Evolutionary conservation across 2,797 vertebrate species (phyloP).

Genomic region (Cirrhinus mrigala): DNA sequence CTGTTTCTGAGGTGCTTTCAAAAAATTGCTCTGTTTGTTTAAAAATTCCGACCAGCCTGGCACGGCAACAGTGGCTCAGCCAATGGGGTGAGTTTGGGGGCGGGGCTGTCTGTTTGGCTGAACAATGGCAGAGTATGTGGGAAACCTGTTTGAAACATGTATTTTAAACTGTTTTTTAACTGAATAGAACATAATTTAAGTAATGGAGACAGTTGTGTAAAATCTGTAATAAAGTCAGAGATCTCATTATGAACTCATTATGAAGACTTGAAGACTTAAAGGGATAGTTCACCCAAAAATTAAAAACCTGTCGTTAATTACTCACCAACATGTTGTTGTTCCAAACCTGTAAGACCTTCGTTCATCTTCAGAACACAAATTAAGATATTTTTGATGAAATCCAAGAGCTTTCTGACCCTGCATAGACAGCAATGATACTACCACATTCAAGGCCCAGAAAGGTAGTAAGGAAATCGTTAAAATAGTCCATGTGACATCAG

Average conservation of each 20-base stretch:
- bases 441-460: no score
- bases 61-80: constrained; percentile 23
- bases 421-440: no score
- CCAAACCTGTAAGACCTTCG: background rate
- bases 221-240: background rate
- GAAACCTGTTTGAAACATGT: background rate
- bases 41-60: background rate
- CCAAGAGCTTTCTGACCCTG: no score
- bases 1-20: background rate
- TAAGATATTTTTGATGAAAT: background rate
- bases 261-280: no score
- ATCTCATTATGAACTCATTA: background rate
- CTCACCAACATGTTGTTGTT: no score
- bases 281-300: no score
- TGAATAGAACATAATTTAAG: background rate
- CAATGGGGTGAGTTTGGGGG: constrained; percentile 4
- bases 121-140: background rate
- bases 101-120: background rate
- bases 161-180: background rate
- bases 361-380: background rate
- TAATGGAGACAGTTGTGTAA: background rate
- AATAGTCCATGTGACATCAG: no score
- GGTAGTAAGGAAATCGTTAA: no score
- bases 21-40: background rate
- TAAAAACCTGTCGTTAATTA: no score